Conservation (phyloP, 2,113 vertebrate species). For the Sterrhoptilus dennistouni region DNA sequence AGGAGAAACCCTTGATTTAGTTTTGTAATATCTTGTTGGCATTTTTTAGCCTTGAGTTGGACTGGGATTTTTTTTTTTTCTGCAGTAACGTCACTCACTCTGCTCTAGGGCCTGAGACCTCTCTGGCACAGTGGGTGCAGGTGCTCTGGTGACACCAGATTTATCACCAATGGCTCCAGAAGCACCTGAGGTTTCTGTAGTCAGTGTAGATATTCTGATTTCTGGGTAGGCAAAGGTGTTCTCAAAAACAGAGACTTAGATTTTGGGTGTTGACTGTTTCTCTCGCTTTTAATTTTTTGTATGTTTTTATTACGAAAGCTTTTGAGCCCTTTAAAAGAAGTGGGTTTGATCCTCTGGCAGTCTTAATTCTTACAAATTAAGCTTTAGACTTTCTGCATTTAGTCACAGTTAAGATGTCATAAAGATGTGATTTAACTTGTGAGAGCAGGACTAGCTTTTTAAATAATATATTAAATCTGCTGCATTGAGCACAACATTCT, state of each 20-base stretch:
- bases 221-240: not conserved
- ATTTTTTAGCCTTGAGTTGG: not conserved
- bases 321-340: not conserved
- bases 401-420: not conserved
- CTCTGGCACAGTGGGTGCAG: rapidly evolving
- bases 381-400: not conserved
- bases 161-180: not conserved
- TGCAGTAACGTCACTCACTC: not conserved
- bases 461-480: not conserved
- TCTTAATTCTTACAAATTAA: not conserved
- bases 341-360: not conserved
- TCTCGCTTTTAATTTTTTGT: not conserved
- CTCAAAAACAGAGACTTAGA: not conserved
- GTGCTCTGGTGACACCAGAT: not conserved
- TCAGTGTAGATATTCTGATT: not conserved
- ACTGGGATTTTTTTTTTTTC: not conserved
- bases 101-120: not conserved
- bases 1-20: not conserved
- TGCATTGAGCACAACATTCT: not conserved
- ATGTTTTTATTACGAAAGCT: not conserved
- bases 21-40: not conserved
- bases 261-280: not conserved
- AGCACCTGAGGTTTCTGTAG: not conserved
- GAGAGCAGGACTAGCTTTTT: not conserved
- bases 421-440: not conserved